Conservation (phyloP, 2,797 vertebrate genomes). For the Sebastes diaconus region DNA sequence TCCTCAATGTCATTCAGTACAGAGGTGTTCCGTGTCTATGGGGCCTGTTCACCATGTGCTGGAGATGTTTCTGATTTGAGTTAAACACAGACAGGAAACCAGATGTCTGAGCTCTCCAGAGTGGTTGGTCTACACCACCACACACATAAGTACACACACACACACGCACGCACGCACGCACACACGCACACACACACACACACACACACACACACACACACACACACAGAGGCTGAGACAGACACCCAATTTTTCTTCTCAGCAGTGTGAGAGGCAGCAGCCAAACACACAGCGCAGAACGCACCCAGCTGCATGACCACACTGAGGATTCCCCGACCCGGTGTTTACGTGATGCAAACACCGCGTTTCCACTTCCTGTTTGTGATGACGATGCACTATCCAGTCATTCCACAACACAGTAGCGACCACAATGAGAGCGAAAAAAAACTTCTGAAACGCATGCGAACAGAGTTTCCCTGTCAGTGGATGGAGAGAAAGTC, state of each 20-base stretch:
- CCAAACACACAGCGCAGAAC: not conserved
- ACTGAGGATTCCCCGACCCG: conserved; percentile 41
- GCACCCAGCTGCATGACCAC: conserved; percentile 20
- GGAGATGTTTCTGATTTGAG: conserved; percentile 88
- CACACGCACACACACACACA: not conserved
- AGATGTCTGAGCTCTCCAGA: conserved; percentile 89
- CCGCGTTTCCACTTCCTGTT: conserved; percentile 55
- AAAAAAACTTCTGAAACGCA: conserved; percentile 4
- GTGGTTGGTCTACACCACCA: conserved; percentile 20
- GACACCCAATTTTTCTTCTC: conserved; percentile 2
- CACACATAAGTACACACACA: not conserved
- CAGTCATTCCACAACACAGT: not conserved
- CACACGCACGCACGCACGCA: not conserved
- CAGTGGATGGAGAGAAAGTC: conserved; percentile 15
- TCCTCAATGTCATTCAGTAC: conserved; percentile 21
- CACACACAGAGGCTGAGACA: not conserved
- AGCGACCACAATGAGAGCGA: not conserved
- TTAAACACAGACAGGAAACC: conserved; percentile 98
- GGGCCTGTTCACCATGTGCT: conserved; percentile 81
- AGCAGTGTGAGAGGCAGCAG: not conserved
- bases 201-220: not conserved
- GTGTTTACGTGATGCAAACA: conserved; percentile 32
- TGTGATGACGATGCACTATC: conserved; percentile 12
- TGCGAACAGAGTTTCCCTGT: conserved; percentile 16
- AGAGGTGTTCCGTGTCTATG: conserved; percentile 34